Conservation (phyloP, 1,140 invertebrate genomes). For the Heliconius nattereri region DNA sequence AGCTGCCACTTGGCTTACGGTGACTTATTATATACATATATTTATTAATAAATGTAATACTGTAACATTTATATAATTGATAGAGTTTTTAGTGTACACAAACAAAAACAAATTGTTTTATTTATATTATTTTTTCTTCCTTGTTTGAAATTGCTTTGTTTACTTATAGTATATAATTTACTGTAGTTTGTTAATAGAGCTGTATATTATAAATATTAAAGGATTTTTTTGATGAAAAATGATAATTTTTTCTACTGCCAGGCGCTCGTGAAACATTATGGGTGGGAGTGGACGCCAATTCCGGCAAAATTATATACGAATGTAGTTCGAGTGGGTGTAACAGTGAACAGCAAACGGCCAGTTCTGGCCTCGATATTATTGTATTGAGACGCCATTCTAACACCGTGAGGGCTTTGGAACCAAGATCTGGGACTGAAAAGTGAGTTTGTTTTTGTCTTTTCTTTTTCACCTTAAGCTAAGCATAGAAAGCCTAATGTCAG, state of each 20-base stretch:
- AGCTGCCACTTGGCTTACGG: not conserved
- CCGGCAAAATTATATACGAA: slow-evolving; percentile 90
- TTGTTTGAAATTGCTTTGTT: too few relatives aligned
- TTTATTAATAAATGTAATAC: not conserved
- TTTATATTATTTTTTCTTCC: too few relatives aligned
- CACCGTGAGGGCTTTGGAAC: slow-evolving; percentile 93
- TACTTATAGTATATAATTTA: too few relatives aligned
- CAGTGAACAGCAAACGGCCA: slow-evolving; percentile 64
- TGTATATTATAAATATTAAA: too few relatives aligned
- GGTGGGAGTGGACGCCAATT: slow-evolving; percentile 87
- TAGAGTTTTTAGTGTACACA: not conserved
- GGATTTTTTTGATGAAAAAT: too few relatives aligned
- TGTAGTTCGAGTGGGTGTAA: slow-evolving; percentile 88
- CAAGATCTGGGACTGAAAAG: slow-evolving; percentile 91
- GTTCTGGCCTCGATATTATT: slow-evolving; percentile 85
- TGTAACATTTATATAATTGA: too few relatives aligned
- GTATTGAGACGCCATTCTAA: slow-evolving; percentile 91
- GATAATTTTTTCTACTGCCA: slow-evolving; percentile 43
- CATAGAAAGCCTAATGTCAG: too few relatives aligned
- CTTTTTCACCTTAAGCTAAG: too few relatives aligned
- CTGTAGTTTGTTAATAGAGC: too few relatives aligned
- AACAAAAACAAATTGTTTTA: not conserved
- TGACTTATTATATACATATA: not conserved
- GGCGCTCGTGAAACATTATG: slow-evolving; percentile 85
- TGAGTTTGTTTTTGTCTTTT: slow-evolving; percentile 52